Evolutionary conservation across 1,140 invertebrate species (phyloP).

Genomic region (Medauroidea extradentata): DNA sequence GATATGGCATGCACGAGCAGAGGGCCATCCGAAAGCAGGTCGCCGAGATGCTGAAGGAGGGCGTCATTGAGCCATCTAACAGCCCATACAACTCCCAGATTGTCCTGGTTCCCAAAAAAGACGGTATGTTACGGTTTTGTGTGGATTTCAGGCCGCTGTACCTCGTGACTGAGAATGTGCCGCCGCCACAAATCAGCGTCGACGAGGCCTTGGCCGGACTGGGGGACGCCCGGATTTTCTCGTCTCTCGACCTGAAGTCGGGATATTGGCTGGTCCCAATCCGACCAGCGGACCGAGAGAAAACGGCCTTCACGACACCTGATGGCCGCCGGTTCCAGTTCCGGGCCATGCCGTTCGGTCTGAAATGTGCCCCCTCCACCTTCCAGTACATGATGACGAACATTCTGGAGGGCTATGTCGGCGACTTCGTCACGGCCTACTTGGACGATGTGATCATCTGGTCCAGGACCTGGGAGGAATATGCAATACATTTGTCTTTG

Average conservation of each 20-base stretch:
- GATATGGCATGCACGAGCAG: no score
- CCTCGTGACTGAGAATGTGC: no score
- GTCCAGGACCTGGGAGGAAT: no score
- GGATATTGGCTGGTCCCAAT: slow-evolving; percentile 28
- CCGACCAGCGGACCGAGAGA: not conserved
- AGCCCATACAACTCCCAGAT: slow-evolving; percentile 46
- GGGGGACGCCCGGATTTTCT: slow-evolving; percentile 27
- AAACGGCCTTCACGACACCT: slow-evolving; percentile 8
- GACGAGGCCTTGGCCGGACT: slow-evolving; percentile 32
- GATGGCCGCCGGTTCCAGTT: slow-evolving; percentile 9
- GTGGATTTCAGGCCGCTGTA: slow-evolving; percentile 37
- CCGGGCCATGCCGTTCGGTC: not conserved
- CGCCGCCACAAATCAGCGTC: no score
- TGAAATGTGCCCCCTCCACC: not conserved
- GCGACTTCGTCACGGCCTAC: no score
- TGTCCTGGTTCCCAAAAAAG: slow-evolving; percentile 49
- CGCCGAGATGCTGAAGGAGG: slow-evolving; percentile 30
- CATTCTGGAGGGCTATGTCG: no score
- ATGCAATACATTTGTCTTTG: no score
- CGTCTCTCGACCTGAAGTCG: slow-evolving; percentile 30
- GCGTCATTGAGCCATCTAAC: slow-evolving; percentile 40
- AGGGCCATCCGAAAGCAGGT: slow-evolving; percentile 11
- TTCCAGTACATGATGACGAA: no score
- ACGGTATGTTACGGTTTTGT: slow-evolving; percentile 43
- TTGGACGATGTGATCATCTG: no score